phyloP scores from a whole-genome alignment of 1,140 invertebrate genomes.

The Hyles vespertilio region DNA sequence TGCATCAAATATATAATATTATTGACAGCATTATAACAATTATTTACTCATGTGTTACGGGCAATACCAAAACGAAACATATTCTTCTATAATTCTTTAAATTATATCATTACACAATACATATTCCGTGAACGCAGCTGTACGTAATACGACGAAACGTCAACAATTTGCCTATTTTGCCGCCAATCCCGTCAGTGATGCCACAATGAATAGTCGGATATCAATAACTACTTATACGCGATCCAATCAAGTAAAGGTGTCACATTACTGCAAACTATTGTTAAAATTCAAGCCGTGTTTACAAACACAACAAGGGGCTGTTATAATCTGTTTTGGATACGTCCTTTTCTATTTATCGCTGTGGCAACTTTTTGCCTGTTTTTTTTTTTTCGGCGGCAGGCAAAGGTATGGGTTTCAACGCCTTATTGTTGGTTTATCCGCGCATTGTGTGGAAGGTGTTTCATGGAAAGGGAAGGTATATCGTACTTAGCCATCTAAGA shows the following conservation, averaged over 20 bases:
- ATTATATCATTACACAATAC: no score
- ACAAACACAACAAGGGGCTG: conserved; percentile 73
- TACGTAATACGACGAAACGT: conserved; percentile 46
- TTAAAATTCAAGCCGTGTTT: conserved; percentile 53
- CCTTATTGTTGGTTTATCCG: conserved; percentile 66
- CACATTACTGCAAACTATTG: conserved; percentile 60
- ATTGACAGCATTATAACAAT: no score
- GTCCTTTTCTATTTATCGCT: conserved; percentile 58
- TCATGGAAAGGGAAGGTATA: conserved; percentile 59
- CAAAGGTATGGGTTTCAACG: conserved; percentile 67
- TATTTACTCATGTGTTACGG: no score
- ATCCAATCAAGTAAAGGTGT: conserved; percentile 66
- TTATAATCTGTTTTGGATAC: conserved; percentile 70
- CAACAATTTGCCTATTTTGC: conserved; percentile 66
- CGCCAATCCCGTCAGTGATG: conserved; percentile 42
- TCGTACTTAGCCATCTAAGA: conserved; percentile 37
- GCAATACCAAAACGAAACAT: no score
- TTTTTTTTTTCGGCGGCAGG: conserved; percentile 52
- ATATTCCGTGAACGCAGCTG: conserved; percentile 38
- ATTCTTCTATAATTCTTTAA: no score
- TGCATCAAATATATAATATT: no score
- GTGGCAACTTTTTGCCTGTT: conserved; percentile 51
- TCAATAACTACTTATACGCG: conserved; percentile 58
- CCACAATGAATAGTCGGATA: conserved; percentile 54
- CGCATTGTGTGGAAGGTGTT: conserved; percentile 48